These are phyloP conservation scores for Cryptoblepharus egeriae DNA, from an alignment of 2,797 vertebrate genomes.

Conservation along the genomic window DNA sequence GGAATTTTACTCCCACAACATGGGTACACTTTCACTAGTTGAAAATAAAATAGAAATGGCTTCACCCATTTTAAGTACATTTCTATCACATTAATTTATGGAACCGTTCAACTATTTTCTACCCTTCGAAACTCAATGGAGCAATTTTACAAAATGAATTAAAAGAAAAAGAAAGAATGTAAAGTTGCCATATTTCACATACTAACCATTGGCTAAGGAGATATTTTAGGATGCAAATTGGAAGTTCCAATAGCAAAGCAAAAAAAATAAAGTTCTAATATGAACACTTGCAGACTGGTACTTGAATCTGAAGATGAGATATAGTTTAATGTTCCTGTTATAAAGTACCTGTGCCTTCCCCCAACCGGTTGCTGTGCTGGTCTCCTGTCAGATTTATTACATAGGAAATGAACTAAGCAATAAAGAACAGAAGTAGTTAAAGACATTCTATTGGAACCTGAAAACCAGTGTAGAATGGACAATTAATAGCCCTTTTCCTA, in stretches of 20 bases:
- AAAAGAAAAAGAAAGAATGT: not conserved
- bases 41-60: not conserved
- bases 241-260: slow-evolving; percentile 25
- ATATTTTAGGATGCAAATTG: slow-evolving; percentile 57
- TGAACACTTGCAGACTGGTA: slow-evolving; percentile 53
- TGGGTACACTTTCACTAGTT: too few relatives aligned
- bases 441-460: slow-evolving; percentile 70
- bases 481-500: slow-evolving; percentile 65
- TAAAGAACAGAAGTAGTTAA: slow-evolving; percentile 70
- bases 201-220: slow-evolving; percentile 1
- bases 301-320: slow-evolving; percentile 67
- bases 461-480: slow-evolving; percentile 67
- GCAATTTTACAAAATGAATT: slow-evolving; percentile 12
- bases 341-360: slow-evolving; percentile 60
- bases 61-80: not conserved
- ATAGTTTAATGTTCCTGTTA: slow-evolving; percentile 57
- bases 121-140: not conserved
- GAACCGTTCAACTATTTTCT: not conserved
- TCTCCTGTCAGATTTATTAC: slow-evolving; percentile 68
- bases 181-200: not conserved
- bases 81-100: not conserved
- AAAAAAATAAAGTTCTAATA: slow-evolving; percentile 54
- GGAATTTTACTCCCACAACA: too few relatives aligned
- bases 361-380: slow-evolving; percentile 26
- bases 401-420: slow-evolving; percentile 57